Evolutionary conservation across 2,888 invertebrate genomes (phyloP).

Genomic region (Xylota segnis): DNA sequence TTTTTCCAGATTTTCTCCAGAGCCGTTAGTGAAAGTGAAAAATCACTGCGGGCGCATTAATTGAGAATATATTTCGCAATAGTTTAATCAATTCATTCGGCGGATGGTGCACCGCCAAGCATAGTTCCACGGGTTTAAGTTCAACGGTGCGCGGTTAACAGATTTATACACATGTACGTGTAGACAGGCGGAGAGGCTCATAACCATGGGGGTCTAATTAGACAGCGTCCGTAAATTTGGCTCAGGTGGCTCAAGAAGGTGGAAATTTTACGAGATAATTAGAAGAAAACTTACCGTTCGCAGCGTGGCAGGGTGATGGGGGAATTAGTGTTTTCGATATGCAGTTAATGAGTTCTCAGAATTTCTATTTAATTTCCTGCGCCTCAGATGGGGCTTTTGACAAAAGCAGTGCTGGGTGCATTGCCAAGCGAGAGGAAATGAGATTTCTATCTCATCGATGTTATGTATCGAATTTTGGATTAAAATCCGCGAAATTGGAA

Average conservation of each 20-base stretch:
- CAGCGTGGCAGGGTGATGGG: background rate
- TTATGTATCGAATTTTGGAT: background rate
- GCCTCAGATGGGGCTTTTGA: background rate
- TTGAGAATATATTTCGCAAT: slow-evolving; percentile 45
- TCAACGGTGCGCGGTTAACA: slow-evolving; percentile 23
- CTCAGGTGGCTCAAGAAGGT: slow-evolving; percentile 6
- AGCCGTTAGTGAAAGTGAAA: slow-evolving; percentile 58
- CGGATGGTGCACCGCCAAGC: background rate
- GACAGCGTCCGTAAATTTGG: slow-evolving; percentile 4
- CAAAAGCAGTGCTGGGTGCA: background rate
- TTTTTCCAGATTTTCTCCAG: slow-evolving; percentile 54
- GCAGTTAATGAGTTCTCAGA: slow-evolving; percentile 30
- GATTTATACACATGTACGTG: background rate
- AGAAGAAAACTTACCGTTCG: slow-evolving; percentile 1
- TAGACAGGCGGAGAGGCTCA: background rate
- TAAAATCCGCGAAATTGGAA: too few relatives aligned
- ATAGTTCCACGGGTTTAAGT: slow-evolving; percentile 7
- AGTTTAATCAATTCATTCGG: slow-evolving; percentile 24
- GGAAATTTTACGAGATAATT: slow-evolving; percentile 36
- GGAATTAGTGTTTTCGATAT: slow-evolving; percentile 13
- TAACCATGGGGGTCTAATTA: slow-evolving; percentile 33
- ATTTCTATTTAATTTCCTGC: slow-evolving; percentile 18
- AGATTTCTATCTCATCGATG: background rate
- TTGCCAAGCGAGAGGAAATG: background rate
- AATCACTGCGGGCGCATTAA: slow-evolving; percentile 49